Conservation (phyloP, 2,888 invertebrate species). For the Orchesellides sinensis region DNA sequence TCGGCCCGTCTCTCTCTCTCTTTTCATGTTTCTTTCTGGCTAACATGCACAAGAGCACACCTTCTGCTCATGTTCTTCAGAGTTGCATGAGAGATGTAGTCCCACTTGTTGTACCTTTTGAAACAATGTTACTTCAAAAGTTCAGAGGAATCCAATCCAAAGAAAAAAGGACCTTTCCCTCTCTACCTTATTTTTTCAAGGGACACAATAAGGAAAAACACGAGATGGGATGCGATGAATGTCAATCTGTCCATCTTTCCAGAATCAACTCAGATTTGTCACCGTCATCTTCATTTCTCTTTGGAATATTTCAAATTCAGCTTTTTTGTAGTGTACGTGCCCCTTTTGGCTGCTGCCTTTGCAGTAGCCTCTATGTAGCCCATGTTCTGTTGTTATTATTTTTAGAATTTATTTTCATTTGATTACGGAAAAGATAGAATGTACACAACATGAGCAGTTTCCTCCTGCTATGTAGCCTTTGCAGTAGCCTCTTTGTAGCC, state of each 20-base stretch:
- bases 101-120: conserved; percentile 15
- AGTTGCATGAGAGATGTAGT: background rate
- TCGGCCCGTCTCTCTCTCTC: conserved; percentile 14
- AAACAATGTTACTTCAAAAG: conserved; percentile 21
- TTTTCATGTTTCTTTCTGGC: background rate
- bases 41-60: conserved; percentile 33
- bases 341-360: no score
- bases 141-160: no score
- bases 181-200: background rate
- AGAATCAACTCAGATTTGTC: conserved; percentile 70
- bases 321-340: background rate
- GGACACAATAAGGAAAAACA: background rate
- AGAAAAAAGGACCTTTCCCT: background rate
- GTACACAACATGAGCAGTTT: no score
- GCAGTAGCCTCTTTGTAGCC: no score
- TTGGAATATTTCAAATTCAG: conserved; percentile 39
- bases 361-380: no score
- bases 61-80: conserved; percentile 5
- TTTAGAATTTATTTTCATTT: no score
- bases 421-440: no score
- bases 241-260: conserved; percentile 71
- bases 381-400: no score
- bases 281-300: conserved; percentile 68
- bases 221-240: conserved; percentile 71
- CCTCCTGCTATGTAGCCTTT: no score